Evolutionary conservation across 30 jellyfish, hydroid and myxozoan species (phyloP), one percentile per base, ranked within the genome.

Genomic region (Mastigias papua): DNA sequence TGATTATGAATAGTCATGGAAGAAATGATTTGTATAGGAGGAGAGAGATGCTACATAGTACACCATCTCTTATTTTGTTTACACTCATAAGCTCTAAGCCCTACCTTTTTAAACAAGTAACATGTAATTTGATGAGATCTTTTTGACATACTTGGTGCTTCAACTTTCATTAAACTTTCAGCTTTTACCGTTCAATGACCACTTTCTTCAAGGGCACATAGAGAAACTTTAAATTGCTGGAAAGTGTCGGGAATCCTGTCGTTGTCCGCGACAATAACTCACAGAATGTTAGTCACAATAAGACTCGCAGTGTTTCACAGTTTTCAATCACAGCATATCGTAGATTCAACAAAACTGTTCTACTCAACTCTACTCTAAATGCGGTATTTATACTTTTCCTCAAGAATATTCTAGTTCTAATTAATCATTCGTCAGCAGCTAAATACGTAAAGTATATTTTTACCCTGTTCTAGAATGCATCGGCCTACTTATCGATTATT

Each of bases 211-310:
- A n/a, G n/a, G n/a, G n/a, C n/a, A n/a, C n/a, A n/a, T n/a, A n/a
- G n/a, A n/a, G n/a, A n/a, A n/a, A n/a, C n/a, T n/a, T n/a, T n/a
- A n/a, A n/a, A n/a, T n/a, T n/a, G n/a, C n/a, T n/a, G n/a, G n/a
- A n/a, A n/a, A n/a, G n/a, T 80, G 90, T 69, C 80, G 80, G 80
- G 80, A 69, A 69, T 26, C 58, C 25, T 69, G 26, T 42, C 65
- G 67, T 29, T 49, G 73, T 25, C 78, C 78, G 62, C 88, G 78
- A 77, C 88, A 77, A 51, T 62, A 77, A 77, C 80, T 54, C 88
- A 77, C 76, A 57, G 78, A 30, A 26, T 54, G 80, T n/a, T 73
- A 34, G 70, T 34, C 84, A 73, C 33, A 73, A 73, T 17, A 4
- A 34, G n/a, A 37, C 69, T 42, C 69, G 19, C 82, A 70, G 64